Percentiles rank a stretch among this genome's conserved stretches.
Conservation (phyloP, 1,140 invertebrate species). For the Octopus sinensis region DNA sequence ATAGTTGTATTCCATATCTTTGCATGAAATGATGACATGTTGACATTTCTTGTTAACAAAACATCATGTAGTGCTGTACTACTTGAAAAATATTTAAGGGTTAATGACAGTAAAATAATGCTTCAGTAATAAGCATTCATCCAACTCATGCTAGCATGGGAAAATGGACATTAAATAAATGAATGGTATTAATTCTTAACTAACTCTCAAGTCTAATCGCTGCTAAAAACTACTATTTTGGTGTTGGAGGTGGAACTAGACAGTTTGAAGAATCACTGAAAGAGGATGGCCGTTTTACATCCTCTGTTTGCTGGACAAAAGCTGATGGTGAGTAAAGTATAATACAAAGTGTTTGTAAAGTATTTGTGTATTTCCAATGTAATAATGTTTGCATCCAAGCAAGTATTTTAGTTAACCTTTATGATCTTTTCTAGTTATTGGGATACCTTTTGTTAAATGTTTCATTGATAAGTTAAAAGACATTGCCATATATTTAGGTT, state of each 20-base stretch:
- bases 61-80: not conserved
- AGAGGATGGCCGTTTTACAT: slow-evolving; percentile 60
- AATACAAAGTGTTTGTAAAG: not conserved
- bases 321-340: slow-evolving; percentile 27
- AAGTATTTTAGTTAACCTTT: too few species aligned
- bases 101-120: not conserved
- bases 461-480: too few species aligned
- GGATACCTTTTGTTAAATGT: too few species aligned
- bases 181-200: slow-evolving; percentile 34
- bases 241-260: slow-evolving; percentile 76
- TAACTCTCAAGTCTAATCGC: slow-evolving; percentile 65
- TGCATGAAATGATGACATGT: not conserved
- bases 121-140: not conserved
- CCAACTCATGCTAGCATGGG: slow-evolving; percentile 12
- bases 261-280: slow-evolving; percentile 69
- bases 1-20: too few species aligned
- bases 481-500: too few species aligned
- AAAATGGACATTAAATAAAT: slow-evolving; percentile 8
- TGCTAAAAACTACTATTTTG: slow-evolving; percentile 85
- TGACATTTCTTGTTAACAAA: not conserved
- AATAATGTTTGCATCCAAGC: too few species aligned
- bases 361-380: too few species aligned
- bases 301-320: slow-evolving; percentile 63
- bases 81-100: too few species aligned
- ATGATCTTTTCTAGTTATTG: too few species aligned